Evolutionary conservation across 1,140 invertebrate genomes (phyloP).

Genomic region (Temnothorax curvispinosus): DNA sequence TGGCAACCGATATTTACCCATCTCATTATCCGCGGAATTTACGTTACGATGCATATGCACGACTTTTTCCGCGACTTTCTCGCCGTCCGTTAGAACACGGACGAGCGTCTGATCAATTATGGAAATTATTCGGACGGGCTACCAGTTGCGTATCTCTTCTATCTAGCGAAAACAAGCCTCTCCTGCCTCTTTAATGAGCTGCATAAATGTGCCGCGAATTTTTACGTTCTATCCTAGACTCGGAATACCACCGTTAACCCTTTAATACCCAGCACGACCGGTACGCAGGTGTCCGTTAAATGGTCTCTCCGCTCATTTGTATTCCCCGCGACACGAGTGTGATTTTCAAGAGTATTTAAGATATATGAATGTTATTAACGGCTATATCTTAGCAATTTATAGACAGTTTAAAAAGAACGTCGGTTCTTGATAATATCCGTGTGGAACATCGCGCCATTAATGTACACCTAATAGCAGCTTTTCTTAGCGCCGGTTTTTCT

Average conservation of each 20-base stretch:
- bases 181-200: constrained; percentile 12
- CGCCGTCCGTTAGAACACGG: constrained; percentile 48
- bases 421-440: neutral
- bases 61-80: constrained; percentile 62
- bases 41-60: constrained; percentile 68
- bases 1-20: constrained; percentile 78
- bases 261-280: constrained; percentile 37
- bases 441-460: neutral
- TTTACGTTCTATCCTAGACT: constrained; percentile 26
- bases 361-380: constrained; percentile 17
- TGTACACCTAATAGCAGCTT: neutral
- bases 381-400: neutral
- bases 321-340: neutral
- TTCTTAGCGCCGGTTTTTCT: neutral
- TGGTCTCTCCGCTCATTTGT: constrained; percentile 6
- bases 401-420: neutral
- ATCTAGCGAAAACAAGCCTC: constrained; percentile 47
- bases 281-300: constrained; percentile 23
- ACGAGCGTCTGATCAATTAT: constrained; percentile 76
- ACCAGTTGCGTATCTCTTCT: constrained; percentile 63
- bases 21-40: constrained; percentile 78
- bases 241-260: constrained; percentile 19
- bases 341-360: constrained; percentile 12
- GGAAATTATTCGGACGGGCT: constrained; percentile 66
- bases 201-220: constrained; percentile 15